Conservation (phyloP, 2,888 invertebrate species). For the Bimastos eiseni region DNA sequence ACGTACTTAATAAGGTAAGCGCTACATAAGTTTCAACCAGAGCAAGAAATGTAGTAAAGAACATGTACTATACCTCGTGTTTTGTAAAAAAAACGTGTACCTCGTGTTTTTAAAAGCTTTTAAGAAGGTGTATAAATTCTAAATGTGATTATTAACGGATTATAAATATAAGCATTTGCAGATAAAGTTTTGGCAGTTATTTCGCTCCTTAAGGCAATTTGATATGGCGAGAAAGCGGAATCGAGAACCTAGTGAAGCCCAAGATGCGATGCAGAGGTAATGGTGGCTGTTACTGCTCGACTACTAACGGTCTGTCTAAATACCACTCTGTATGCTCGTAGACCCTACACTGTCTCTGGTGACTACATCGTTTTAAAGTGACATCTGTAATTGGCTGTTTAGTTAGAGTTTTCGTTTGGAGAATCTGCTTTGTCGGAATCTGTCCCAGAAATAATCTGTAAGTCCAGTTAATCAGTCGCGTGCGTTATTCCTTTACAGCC, state of each 20-base stretch:
- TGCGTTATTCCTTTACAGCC: too few species aligned
- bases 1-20: background rate
- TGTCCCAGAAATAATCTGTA: too few species aligned
- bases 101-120: too few species aligned
- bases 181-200: background rate
- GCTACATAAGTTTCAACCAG: background rate
- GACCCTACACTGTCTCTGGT: too few species aligned
- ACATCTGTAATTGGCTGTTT: too few species aligned
- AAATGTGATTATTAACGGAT: too few species aligned
- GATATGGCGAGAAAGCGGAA: conserved; percentile 3
- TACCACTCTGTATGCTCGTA: background rate
- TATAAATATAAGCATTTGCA: background rate
- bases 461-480: too few species aligned
- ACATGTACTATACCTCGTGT: background rate
- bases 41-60: background rate
- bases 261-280: background rate
- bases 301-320: background rate
- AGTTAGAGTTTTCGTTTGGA: too few species aligned
- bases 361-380: too few species aligned
- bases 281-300: background rate
- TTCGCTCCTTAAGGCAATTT: background rate
- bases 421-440: too few species aligned
- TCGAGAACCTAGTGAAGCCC: background rate
- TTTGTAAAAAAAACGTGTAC: background rate
- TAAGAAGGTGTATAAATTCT: too few species aligned